Evolutionary conservation across 2,888 invertebrate genomes (phyloP).

Genomic region (Cheilosia vernalis): DNA sequence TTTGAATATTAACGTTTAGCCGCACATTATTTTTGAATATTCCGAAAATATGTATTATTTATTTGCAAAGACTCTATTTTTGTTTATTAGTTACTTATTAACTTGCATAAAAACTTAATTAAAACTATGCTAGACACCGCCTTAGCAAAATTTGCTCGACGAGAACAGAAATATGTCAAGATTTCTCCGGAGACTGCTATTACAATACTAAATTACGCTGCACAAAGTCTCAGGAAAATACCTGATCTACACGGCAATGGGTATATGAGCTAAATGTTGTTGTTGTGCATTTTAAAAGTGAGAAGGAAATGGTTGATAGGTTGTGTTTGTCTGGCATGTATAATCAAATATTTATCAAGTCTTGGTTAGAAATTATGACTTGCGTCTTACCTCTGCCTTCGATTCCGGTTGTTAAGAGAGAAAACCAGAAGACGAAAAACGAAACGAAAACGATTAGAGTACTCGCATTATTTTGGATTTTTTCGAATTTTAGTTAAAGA

Average conservation of each 20-base stretch:
- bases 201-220: conserved; percentile 67
- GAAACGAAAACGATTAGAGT: neutral
- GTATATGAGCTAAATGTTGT: conserved; percentile 67
- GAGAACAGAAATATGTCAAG: conserved; percentile 70
- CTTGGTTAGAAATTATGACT: conserved; percentile 64
- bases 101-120: conserved; percentile 15
- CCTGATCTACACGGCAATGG: conserved; percentile 69
- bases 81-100: conserved; percentile 24
- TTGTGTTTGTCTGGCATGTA: conserved; percentile 61
- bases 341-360: conserved; percentile 48
- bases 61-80: neutral
- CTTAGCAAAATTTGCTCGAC: conserved; percentile 37
- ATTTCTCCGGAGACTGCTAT: conserved; percentile 74
- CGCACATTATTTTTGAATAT: conserved; percentile 57
- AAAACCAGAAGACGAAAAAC: conserved; percentile 41
- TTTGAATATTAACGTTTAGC: conserved; percentile 41
- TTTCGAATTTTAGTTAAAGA: conserved; percentile 17
- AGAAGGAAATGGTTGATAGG: conserved; percentile 66
- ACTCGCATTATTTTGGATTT: neutral
- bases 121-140: conserved; percentile 57
- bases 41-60: conserved; percentile 2
- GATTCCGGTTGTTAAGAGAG: conserved; percentile 71
- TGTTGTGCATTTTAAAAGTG: conserved; percentile 44
- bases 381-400: conserved; percentile 50
- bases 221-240: conserved; percentile 62